Percentiles rank a stretch among this genome's conserved stretches.
Conservation (phyloP, 2,113 vertebrate genomes). For the Rattus rattus region DNA sequence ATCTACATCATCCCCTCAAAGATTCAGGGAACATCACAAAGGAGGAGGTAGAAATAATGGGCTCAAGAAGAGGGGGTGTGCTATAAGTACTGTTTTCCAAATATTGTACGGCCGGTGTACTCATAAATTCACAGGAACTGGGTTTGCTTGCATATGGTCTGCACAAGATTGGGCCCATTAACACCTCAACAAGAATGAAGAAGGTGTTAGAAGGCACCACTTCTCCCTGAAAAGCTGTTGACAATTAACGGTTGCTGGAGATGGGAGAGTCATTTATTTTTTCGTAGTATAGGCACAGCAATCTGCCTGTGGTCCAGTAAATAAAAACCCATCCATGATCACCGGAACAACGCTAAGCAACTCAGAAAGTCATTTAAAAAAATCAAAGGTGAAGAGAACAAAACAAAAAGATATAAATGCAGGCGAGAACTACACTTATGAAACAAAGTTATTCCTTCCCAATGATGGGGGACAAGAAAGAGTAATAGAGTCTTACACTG, state of each 20-base stretch:
- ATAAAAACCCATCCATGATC: neutral
- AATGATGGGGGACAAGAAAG: neutral
- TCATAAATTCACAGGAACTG: neutral
- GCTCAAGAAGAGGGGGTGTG: neutral
- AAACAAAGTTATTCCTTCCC: neutral
- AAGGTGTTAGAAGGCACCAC: neutral
- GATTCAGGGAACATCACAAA: neutral
- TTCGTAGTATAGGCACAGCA: neutral
- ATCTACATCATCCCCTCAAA: neutral
- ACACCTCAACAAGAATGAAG: neutral
- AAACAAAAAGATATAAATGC: neutral
- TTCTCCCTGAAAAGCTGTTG: neutral
- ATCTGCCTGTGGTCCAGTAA: neutral
- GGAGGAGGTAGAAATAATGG: neutral
- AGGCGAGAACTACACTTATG: neutral
- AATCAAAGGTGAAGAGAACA: neutral
- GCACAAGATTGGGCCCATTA: neutral
- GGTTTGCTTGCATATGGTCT: neutral
- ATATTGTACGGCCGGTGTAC: neutral
- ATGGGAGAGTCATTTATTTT: neutral
- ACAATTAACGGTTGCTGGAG: neutral
- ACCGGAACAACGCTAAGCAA: neutral
- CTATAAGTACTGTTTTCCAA: neutral
- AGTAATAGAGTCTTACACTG: neutral
- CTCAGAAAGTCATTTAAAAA: neutral